A percentile compares a stretch with the other conserved stretches of the same genome.
These are phyloP conservation scores for Ischnus inquisitorius DNA, from an alignment of 2,888 invertebrate species.

Conservation along the genomic window DNA sequence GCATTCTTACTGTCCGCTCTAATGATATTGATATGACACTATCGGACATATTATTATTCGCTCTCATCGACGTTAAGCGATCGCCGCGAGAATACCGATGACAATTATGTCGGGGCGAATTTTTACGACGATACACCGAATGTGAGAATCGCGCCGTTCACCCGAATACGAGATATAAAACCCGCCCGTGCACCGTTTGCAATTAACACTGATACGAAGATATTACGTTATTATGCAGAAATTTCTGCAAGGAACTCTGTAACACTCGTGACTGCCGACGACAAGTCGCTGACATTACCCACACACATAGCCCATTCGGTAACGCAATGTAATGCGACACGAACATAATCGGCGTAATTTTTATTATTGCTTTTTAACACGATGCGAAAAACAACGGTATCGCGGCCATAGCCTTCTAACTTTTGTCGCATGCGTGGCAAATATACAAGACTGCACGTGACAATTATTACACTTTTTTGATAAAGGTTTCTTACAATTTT, in stretches of 20 bases:
- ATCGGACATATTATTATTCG: background rate
- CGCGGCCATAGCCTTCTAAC: background rate
- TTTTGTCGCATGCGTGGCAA: background rate
- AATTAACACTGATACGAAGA: slow-evolving; percentile 6
- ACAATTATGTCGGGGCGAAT: slow-evolving; percentile 9
- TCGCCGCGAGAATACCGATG: background rate
- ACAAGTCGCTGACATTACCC: slow-evolving; percentile 5
- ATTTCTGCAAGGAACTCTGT: slow-evolving; percentile 29
- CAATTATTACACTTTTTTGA: background rate
- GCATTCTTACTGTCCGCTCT: background rate
- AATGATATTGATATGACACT: background rate
- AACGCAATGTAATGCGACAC: slow-evolving; percentile 15
- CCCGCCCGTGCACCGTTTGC: slow-evolving; percentile 21
- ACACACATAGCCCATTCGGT: background rate
- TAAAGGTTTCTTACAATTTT: too few species aligned
- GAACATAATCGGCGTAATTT: slow-evolving; percentile 6
- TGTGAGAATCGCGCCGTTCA: slow-evolving; percentile 1
- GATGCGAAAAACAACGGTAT: background rate
- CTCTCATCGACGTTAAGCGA: background rate
- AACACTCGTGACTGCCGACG: background rate
- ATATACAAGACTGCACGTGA: background rate
- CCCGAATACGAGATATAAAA: slow-evolving; percentile 15
- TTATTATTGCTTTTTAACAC: background rate
- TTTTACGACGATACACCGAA: background rate
- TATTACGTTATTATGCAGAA: slow-evolving; percentile 38